Base-by-base conservation (phyloP, 2,797 vertebrate genomes). In the Macrochelys suwanniensis region DNA sequence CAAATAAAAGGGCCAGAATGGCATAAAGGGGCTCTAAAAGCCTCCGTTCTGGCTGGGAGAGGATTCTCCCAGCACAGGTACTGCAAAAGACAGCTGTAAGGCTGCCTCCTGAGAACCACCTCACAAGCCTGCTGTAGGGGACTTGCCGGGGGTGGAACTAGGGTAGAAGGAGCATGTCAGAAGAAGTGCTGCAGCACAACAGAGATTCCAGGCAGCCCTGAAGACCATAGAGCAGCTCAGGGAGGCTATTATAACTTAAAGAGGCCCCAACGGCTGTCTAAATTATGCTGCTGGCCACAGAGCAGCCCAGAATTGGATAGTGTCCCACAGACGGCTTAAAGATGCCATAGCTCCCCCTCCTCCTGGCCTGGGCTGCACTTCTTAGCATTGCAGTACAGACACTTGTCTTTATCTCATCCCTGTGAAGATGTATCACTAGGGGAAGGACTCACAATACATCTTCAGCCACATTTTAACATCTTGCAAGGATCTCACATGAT, bases 271-370 rank as follows among this genome's bases (percentile, higher is more conserved):
- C 11, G 0, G 37, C 37, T 33, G 1, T 57, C 1, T 12, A 13
- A 21, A 5, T 84, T 53, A 8, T 71, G 68, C 9, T 42, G 37
- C n/a, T 42, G 68, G 19, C 68, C 3, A 7, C 23, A 61, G 83
- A 89, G 47, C 12, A 86, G 6, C 7, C n/a, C 49, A 50, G 54
- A 21, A 11, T 12, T 42, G 54, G 59, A 6, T 6, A n/a, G 19
- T 5, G 45, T 2, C 50, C 49, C 23, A 6, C 12, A 3, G 7
- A 0, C 7, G 16, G 37, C 26, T 3, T 17, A 49, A 23, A 56
- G 45, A 37, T 51, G 37, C 2, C 23, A 8, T 45, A 49, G 31
- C 33, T 42, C 23, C n/a, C 37, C 21, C 68, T 4, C 37, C 3
- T 33, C 68, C 37, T 42, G 37, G 19, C 5, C 21, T 74, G n/a